A percentile compares a stretch with the other conserved stretches of the same genome.
Evolutionary conservation across 2,888 invertebrate genomes (phyloP).

Genomic region (Synergus laeviventris): DNA sequence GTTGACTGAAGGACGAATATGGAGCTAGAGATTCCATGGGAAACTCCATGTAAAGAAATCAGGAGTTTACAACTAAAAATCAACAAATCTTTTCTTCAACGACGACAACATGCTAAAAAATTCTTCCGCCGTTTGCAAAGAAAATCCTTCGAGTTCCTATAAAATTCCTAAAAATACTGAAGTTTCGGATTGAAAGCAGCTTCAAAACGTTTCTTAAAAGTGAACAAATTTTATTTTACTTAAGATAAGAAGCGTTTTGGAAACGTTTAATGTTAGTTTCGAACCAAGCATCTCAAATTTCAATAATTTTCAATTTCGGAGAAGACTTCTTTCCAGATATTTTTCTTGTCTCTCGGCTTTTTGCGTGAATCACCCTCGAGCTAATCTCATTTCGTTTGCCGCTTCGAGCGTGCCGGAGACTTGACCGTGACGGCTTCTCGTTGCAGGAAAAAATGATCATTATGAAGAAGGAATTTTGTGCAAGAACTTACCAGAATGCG

Average conservation of each 20-base stretch:
- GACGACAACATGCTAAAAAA: no score
- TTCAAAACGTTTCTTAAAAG: no score
- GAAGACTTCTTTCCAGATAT: conserved; percentile 44
- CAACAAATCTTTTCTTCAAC: neutral
- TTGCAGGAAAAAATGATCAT: conserved; percentile 12
- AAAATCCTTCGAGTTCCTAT: no score
- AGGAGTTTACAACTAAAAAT: neutral
- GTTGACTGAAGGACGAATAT: conserved; percentile 55
- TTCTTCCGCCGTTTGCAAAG: no score
- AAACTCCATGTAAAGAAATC: conserved; percentile 49
- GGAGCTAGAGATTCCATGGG: conserved; percentile 57
- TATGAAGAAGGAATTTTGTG: conserved; percentile 8
- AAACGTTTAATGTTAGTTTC: no score
- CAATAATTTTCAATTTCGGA: conserved; percentile 1
- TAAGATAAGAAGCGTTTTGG: no score
- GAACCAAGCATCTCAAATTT: neutral
- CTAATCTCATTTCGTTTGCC: conserved; percentile 50
- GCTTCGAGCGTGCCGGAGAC: conserved; percentile 46
- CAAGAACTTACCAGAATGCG: conserved; percentile 69
- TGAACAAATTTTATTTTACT: no score
- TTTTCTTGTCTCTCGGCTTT: conserved; percentile 44
- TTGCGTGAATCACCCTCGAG: conserved; percentile 48
- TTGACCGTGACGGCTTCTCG: conserved; percentile 40
- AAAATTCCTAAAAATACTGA: no score
- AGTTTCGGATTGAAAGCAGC: no score